Evolutionary conservation across 2,113 vertebrate species (phyloP).

Genomic region (Upupa epops): DNA sequence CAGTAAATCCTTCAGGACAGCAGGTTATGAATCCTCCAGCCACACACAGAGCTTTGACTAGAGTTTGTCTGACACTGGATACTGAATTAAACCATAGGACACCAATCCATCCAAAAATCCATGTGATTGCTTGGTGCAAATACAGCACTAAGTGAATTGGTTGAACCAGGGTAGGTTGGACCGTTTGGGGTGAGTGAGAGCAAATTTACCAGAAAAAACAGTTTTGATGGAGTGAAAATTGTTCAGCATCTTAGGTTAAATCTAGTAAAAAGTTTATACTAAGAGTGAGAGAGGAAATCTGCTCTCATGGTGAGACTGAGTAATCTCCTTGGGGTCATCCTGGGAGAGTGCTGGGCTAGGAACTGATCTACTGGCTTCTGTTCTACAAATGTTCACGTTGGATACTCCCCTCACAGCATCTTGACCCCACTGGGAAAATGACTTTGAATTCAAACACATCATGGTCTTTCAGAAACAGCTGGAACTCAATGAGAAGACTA

Average conservation of each 20-base stretch:
- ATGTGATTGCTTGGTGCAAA: not conserved
- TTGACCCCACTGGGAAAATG: not conserved
- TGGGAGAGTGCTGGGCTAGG: not conserved
- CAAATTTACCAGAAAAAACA: not conserved
- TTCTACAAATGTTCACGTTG: not conserved
- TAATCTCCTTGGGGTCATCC: not conserved
- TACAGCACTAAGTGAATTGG: not conserved
- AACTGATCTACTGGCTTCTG: not conserved
- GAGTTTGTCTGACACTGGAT: not conserved
- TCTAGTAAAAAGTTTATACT: not conserved
- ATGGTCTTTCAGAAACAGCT: not conserved
- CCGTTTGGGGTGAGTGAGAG: not conserved
- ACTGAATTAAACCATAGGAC: not conserved
- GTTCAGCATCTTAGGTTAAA: not conserved
- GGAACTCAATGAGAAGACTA: not conserved
- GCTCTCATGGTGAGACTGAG: not conserved
- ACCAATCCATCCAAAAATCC: not conserved
- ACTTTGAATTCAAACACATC: not conserved
- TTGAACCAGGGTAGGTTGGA: not conserved
- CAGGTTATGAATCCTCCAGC: not conserved
- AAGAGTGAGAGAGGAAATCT: not conserved
- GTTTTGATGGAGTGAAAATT: not conserved
- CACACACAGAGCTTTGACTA: accelerated
- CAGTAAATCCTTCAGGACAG: not conserved
- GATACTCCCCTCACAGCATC: not conserved